Evolutionary conservation across 1,140 invertebrate species (phyloP).

Genomic region (fruit fly (Drosophila melanogaster)): DNA sequence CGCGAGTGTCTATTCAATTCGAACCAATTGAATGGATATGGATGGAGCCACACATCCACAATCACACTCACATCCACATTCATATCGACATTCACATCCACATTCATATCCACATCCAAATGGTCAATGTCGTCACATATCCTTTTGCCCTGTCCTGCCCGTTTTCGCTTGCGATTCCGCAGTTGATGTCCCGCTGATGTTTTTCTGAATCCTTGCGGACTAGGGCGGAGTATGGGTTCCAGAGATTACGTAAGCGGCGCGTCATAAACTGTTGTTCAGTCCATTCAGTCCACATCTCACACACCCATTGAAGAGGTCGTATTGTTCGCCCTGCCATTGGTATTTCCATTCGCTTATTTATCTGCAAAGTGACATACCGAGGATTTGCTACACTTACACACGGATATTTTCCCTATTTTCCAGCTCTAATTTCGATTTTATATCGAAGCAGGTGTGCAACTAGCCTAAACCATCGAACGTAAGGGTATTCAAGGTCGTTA

Average conservation of each 20-base stretch:
- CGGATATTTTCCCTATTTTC: background rate
- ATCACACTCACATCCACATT: too few species aligned
- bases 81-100: too few species aligned
- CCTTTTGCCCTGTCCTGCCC: background rate
- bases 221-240: background rate
- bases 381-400: background rate
- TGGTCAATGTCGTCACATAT: conserved; percentile 41
- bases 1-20: conserved; percentile 47
- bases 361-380: background rate
- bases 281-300: conserved; percentile 3
- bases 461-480: too few species aligned
- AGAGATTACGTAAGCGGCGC: conserved; percentile 73
- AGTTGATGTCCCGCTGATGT: conserved; percentile 25
- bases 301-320: conserved; percentile 9
- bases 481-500: background rate
- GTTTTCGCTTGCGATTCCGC: background rate
- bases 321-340: conserved; percentile 35
- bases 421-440: background rate
- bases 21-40: conserved; percentile 47
- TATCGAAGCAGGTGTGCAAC: too few species aligned
- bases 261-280: conserved; percentile 64
- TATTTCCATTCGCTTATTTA: conserved; percentile 32
- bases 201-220: conserved; percentile 20
- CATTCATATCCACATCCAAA: conserved; percentile 18
- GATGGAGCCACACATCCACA: conserved; percentile 19